A percentile compares a stretch with the other conserved stretches of the same genome.
phyloP scores from a whole-genome alignment of 2,888 invertebrate genomes.

The Bellardia pandia region DNA sequence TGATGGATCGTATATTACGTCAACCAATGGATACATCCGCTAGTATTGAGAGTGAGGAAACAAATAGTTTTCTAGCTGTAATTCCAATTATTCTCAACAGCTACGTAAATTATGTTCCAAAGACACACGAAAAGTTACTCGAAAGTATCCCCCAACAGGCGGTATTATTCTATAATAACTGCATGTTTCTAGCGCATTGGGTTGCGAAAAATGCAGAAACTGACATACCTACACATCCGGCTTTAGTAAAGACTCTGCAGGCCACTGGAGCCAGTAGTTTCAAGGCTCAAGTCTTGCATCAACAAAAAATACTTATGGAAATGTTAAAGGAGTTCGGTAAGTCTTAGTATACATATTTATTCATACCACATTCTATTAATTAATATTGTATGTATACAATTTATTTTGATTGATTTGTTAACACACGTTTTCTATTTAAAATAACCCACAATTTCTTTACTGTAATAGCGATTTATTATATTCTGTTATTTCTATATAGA shows the following conservation, averaged over 20 bases:
- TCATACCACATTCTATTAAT: neutral
- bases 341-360: conserved; percentile 46
- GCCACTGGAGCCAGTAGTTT: conserved; percentile 89
- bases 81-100: conserved; percentile 87
- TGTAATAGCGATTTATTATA: neutral
- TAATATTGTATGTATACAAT: neutral
- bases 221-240: conserved; percentile 86
- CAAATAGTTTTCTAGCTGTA: conserved; percentile 69
- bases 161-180: conserved; percentile 96
- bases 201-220: conserved; percentile 85
- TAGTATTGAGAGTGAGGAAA: conserved; percentile 75
- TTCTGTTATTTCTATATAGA: conserved; percentile 72
- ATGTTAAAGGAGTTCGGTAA: conserved; percentile 91
- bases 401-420: no score
- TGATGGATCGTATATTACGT: conserved; percentile 82
- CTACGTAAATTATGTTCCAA: conserved; percentile 91
- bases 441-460: no score
- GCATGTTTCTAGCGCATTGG: conserved; percentile 94
- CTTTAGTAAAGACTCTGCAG: conserved; percentile 88
- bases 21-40: conserved; percentile 75
- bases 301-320: conserved; percentile 90
- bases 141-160: conserved; percentile 93
- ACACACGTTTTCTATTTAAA: no score
- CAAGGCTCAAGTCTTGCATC: conserved; percentile 89
- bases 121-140: conserved; percentile 91